Evolutionary conservation across 1,140 invertebrate genomes (phyloP).

Genomic region (Samia ricini): DNA sequence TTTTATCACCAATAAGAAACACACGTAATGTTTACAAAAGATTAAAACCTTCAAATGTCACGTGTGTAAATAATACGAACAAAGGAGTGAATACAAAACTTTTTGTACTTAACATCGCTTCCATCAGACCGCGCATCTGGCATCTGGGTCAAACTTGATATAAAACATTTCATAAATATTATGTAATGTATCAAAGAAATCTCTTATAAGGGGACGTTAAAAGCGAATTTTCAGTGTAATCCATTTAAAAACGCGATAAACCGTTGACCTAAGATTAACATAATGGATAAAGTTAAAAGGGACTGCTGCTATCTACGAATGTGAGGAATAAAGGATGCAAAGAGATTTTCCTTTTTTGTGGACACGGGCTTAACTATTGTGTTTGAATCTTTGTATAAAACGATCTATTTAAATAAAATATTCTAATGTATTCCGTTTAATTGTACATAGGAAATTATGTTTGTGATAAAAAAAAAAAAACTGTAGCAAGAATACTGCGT

Average conservation of each 20-base stretch:
- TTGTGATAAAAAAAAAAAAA: background rate
- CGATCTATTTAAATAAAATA: conserved; percentile 21
- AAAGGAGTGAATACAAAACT: background rate
- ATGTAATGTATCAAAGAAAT: conserved; percentile 18
- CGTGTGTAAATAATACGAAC: background rate
- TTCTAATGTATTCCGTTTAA: background rate
- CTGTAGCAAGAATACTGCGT: too few relatives aligned
- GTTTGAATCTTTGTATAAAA: conserved; percentile 33
- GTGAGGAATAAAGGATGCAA: conserved; percentile 41
- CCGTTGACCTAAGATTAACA: conserved; percentile 54
- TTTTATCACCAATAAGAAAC: background rate
- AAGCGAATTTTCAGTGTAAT: conserved; percentile 39
- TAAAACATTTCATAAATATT: conserved; percentile 8
- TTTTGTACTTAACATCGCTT: background rate
- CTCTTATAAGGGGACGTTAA: conserved; percentile 31
- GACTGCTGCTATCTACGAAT: conserved; percentile 40
- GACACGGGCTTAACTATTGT: conserved; percentile 47
- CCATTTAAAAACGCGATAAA: conserved; percentile 47
- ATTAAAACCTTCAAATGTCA: background rate
- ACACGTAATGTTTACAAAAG: background rate
- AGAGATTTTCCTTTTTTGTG: conserved; percentile 45
- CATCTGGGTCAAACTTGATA: conserved; percentile 10
- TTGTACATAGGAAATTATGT: background rate
- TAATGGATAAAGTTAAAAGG: conserved; percentile 53
- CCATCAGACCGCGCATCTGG: background rate